Conservation (phyloP, 2,888 invertebrate species). For the Stenodera caucasica region DNA sequence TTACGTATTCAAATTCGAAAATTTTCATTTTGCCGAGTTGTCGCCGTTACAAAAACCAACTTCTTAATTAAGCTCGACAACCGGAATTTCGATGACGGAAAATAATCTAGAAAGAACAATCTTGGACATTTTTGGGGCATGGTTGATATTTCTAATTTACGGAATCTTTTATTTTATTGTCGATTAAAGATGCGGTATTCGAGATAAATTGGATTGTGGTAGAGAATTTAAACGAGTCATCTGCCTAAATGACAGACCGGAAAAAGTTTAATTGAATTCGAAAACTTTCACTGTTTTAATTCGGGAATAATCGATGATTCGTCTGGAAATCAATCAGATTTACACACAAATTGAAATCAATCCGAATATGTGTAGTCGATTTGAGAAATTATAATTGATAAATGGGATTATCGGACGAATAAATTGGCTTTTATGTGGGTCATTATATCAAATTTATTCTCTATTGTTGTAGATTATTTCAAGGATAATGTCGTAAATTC, state of each 20-base stretch:
- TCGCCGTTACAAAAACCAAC: not conserved
- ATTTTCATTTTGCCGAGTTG: not conserved
- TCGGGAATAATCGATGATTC: not conserved
- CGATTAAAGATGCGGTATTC: too few species aligned
- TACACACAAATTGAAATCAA: not conserved
- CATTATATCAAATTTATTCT: not conserved
- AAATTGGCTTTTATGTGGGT: not conserved
- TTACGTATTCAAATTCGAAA: not conserved
- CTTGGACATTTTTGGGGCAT: too few species aligned
- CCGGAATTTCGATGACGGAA: too few species aligned
- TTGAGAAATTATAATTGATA: not conserved
- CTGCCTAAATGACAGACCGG: too few species aligned
- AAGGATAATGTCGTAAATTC: too few species aligned
- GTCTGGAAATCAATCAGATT: not conserved
- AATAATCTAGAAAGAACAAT: not conserved
- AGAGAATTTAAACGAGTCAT: not conserved
- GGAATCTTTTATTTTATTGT: too few species aligned
- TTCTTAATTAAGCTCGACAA: not conserved
- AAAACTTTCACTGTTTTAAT: not conserved
- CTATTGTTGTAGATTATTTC: too few species aligned
- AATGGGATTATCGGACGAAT: not conserved
- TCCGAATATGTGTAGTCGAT: not conserved
- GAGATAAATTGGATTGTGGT: too few species aligned
- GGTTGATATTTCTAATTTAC: too few species aligned
- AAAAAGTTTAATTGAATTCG: not conserved